These are phyloP conservation scores for Nasonia giraulti DNA, from an alignment of 1,140 invertebrate genomes.

Conservation along the genomic window DNA sequence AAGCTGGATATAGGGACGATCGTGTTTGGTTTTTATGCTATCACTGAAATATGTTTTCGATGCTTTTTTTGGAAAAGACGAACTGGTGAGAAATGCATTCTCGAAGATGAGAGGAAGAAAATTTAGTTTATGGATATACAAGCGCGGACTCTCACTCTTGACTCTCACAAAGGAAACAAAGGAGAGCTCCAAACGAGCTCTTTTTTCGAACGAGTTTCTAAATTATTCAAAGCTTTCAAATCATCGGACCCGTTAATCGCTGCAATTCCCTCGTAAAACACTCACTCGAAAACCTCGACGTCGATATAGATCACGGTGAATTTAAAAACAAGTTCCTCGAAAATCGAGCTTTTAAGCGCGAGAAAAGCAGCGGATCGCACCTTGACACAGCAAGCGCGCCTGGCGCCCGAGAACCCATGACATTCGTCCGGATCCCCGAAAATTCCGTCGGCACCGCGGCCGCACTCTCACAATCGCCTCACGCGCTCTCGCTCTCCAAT, in stretches of 20 bases:
- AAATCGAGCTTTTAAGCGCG: background rate
- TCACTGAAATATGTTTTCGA: too few relatives aligned
- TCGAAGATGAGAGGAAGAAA: background rate
- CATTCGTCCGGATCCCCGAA: conserved; percentile 3
- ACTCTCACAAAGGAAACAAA: too few relatives aligned
- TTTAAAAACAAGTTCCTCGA: background rate
- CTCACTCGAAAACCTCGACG: too few relatives aligned
- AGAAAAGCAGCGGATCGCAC: background rate
- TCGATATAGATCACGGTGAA: background rate
- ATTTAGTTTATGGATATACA: background rate
- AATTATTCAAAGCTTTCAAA: too few relatives aligned
- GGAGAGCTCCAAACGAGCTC: too few relatives aligned
- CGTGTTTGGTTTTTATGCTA: too few relatives aligned
- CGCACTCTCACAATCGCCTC: background rate
- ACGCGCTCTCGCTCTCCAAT: conserved; percentile 11
- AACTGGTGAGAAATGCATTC: background rate
- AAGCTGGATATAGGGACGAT: background rate
- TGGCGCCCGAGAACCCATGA: background rate
- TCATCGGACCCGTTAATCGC: too few relatives aligned
- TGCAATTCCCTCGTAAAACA: too few relatives aligned
- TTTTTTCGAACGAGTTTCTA: too few relatives aligned
- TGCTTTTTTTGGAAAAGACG: too few relatives aligned
- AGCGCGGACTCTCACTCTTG: background rate
- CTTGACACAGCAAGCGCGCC: conserved; percentile 3
- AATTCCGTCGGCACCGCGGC: background rate